Base-by-base conservation (phyloP, 2,797 vertebrate species). In the Labroides dimidiatus region DNA sequence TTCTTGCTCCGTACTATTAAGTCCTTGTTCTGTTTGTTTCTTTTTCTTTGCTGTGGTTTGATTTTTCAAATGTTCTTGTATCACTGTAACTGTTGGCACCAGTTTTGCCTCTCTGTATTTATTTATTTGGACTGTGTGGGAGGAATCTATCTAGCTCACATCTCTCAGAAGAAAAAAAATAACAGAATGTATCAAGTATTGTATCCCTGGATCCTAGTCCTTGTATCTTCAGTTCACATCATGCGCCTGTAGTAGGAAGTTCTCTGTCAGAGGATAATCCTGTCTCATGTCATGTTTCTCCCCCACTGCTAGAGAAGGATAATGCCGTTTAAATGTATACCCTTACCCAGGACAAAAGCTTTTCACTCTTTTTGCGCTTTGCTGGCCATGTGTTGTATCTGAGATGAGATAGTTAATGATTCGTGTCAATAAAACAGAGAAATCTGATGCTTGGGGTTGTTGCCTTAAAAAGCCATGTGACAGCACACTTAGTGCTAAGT, bases 381-480 rank as follows among this genome's bases (percentile, higher is more conserved):
- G 95, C 91, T 96, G 95, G 93, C 93, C 94, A 94, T 92, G 95
- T 94, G 90, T 92, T 93, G 89, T 98, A 93, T 91, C 91, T 94
- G 95, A 95, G 67, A 92, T 95, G 93, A 95, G 74, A 93, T 97
- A 95, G 95, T 96, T 95, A 89, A 92, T 83, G 80, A 92, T 92
- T 92, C 72, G 94, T 96, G 88, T 95, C 95, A 93, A 93, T 95
- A 95, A 95, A 94, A 90, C 83, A 80, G 75, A 90, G 77, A 90
- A 89, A 88, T 84, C 72, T 82, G 75, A 80, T 6, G 30, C 61
- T 14, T 68, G 6, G 44, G 39, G 42, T 73, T 77, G 71, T 75
- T 82, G 75, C 66, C 68, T 87, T 70, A 12, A 57, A 61, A 73
- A 52, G 23, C 37, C 37, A 37, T 44, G 33, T 19, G 63, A 19